A percentile compares a stretch with the other conserved stretches of the same genome.
Evolutionary conservation across 53 echinoderm and acorn worm species (phyloP).

Genomic region (Echinarachnius parma): DNA sequence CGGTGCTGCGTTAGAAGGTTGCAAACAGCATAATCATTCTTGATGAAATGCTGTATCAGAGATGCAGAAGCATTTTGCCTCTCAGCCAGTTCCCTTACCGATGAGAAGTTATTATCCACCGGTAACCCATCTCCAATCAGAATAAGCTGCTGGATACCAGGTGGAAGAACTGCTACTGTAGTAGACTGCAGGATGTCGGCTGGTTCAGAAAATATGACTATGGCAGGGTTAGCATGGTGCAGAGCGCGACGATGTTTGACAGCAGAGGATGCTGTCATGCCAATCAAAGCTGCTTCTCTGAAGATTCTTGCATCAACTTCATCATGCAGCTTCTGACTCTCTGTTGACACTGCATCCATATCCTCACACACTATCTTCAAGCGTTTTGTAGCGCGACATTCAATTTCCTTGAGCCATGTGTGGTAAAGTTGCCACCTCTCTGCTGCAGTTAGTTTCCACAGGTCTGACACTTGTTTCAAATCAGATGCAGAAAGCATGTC

Average conservation of each 20-base stretch:
- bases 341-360: neutral
- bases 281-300: constrained; percentile 52
- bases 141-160: constrained; percentile 69
- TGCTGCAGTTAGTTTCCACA: constrained; percentile 38
- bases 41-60: constrained; percentile 73
- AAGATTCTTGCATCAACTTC: constrained; percentile 45
- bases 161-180: constrained; percentile 61
- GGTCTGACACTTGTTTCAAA: too few species aligned
- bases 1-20: constrained; percentile 65
- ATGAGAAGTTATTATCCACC: constrained; percentile 52
- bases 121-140: constrained; percentile 83
- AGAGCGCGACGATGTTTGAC: constrained; percentile 60
- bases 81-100: constrained; percentile 60
- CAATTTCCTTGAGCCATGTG: constrained; percentile 44
- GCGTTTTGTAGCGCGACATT: neutral
- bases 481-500: too few species aligned
- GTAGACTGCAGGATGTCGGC: constrained; percentile 88
- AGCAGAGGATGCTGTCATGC: constrained; percentile 87
- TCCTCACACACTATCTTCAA: constrained; percentile 1
- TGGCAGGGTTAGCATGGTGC: constrained; percentile 53
- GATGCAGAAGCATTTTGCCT: constrained; percentile 60
- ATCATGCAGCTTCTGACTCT: constrained; percentile 49
- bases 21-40: constrained; percentile 55
- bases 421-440: constrained; percentile 75
- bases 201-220: constrained; percentile 82